Percentiles rank a stretch among this genome's conserved stretches.
phyloP scores from a whole-genome alignment of 2,888 invertebrate genomes.

The Limnephilus rhombicus region DNA sequence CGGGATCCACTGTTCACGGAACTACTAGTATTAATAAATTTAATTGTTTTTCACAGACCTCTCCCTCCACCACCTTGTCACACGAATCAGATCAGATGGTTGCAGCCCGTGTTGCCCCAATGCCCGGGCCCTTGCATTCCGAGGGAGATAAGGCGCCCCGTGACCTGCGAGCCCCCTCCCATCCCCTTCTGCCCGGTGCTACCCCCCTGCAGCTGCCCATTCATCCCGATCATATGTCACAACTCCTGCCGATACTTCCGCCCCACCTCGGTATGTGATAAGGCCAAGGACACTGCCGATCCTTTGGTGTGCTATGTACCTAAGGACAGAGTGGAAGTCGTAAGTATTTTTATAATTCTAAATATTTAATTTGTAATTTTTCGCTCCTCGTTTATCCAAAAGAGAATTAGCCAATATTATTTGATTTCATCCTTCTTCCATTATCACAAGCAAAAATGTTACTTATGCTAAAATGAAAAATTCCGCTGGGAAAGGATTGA shows the following conservation, averaged over 20 bases:
- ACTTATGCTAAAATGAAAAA: too few species aligned
- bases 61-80: slow-evolving; percentile 17
- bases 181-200: slow-evolving; percentile 44
- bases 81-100: slow-evolving; percentile 15
- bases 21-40: background rate
- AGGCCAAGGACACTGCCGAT: slow-evolving; percentile 18
- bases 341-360: background rate
- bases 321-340: slow-evolving; percentile 8
- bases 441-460: too few species aligned
- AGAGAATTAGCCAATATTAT: too few species aligned
- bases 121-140: background rate
- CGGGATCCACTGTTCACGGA: too few species aligned
- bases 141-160: background rate
- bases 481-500: too few species aligned
- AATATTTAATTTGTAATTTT: background rate
- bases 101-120: slow-evolving; percentile 43
- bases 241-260: slow-evolving; percentile 37
- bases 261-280: slow-evolving; percentile 28
- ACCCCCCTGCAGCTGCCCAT: slow-evolving; percentile 49
- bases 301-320: slow-evolving; percentile 47
- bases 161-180: slow-evolving; percentile 45
- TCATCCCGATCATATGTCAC: slow-evolving; percentile 41
- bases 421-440: too few species aligned
- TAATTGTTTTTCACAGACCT: background rate
- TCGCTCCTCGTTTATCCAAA: background rate